Base-by-base conservation (phyloP, 2,888 invertebrate species). In the Caenorhabditis plicata region DNA sequence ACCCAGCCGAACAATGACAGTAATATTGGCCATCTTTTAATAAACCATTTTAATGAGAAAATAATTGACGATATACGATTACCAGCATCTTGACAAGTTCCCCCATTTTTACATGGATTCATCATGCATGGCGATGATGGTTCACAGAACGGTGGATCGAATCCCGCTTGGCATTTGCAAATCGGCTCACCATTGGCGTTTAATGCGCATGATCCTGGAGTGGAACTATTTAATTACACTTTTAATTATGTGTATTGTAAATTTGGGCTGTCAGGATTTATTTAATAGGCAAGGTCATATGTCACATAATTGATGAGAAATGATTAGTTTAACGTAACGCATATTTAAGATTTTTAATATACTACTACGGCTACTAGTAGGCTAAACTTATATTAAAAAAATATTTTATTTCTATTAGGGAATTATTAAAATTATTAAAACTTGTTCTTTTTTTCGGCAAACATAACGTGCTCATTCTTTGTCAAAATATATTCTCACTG, bases 11-110 rank as follows among this genome's bases (percentile, higher is more conserved):
- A 51, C 76, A 76, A 20, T 70, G 50, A 15, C 72, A 71, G 40
- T 53, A 65, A 8, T 45, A 64, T 38, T 51, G 51, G 2, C 62
- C 62, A 35, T 62, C 62, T n/a, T n/a, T n/a, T n/a, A n/a, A n/a
- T n/a, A n/a, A n/a, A n/a, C n/a, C n/a, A n/a, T n/a, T n/a, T n/a
- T n/a, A n/a, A n/a, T n/a, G n/a, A n/a, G n/a, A n/a, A n/a, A n/a
- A n/a, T n/a, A n/a, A n/a, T n/a, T n/a, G n/a, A n/a, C 11, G 27
- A 47, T 36, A n/a, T 27, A 3, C 15, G 35, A 26, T 19, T 29
- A 92, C 92, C 80, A 92, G 92, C 22, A 90, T 92, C 78, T 93
- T 73, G 43, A 67, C 0, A 81, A 3, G 90, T 90, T 15, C 89
- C 94, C 38, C 90, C 71, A 48, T 78, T 78, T 32, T 64, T 51